These are phyloP conservation scores for Leptocoma aspasia DNA, from an alignment of 2,113 vertebrate species.

Conservation along the genomic window DNA sequence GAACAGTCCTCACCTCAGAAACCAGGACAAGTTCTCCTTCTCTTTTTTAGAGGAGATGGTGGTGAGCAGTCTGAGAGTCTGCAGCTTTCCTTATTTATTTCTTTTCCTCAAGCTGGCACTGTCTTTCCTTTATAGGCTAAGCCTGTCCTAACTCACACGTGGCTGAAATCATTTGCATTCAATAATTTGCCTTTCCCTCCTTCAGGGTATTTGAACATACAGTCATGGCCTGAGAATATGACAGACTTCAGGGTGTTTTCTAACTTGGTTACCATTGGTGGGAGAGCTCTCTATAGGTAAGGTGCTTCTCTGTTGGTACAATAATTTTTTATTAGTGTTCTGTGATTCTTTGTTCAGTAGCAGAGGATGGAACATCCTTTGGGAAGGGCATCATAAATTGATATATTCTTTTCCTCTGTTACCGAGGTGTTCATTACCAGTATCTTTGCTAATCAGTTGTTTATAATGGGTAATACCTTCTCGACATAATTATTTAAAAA, in stretches of 20 bases:
- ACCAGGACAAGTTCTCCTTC: neutral
- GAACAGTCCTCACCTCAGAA: neutral
- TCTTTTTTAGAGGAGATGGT: neutral
- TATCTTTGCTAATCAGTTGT: neutral
- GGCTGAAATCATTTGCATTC: neutral
- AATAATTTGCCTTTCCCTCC: neutral
- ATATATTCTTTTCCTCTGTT: neutral
- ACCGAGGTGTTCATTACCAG: neutral
- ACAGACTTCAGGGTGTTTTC: constrained; percentile 95
- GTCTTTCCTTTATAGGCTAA: neutral
- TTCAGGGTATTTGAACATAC: constrained; percentile 95
- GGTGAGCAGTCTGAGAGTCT: neutral
- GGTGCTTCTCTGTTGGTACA: neutral
- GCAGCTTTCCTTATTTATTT: neutral
- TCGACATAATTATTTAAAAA: neutral
- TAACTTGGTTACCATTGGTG: constrained; percentile 92
- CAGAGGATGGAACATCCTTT: neutral
- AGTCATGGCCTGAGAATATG: constrained; percentile 98
- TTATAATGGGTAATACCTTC: neutral
- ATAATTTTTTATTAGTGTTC: neutral
- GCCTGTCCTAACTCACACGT: neutral
- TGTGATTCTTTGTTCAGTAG: neutral
- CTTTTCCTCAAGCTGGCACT: neutral
- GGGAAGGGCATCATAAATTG: neutral
- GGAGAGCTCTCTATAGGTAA: constrained; percentile 92